phyloP scores from a whole-genome alignment of 2,113 vertebrate species.

The Sapajus apella region DNA sequence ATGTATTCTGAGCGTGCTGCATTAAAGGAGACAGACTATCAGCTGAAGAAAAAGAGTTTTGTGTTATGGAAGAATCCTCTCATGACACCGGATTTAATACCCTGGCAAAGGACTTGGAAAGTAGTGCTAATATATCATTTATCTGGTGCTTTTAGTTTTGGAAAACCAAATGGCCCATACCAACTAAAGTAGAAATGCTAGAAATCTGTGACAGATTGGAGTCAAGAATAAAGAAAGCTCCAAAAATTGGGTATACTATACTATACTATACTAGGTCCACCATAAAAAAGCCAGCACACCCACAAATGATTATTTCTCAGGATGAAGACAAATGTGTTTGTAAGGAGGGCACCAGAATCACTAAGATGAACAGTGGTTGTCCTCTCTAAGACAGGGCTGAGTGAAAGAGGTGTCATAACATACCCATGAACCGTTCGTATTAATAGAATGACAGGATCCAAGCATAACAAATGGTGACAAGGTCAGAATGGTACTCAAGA shows the following conservation, averaged over 20 bases:
- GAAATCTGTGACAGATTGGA: neutral
- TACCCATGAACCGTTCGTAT: neutral
- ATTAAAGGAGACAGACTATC: neutral
- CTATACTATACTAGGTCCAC: neutral
- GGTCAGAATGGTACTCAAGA: neutral
- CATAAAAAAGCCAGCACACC: neutral
- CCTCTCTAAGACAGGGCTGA: neutral
- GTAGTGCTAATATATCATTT: neutral
- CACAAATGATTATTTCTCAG: neutral
- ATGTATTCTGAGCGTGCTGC: neutral
- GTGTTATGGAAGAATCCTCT: neutral
- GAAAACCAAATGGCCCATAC: neutral
- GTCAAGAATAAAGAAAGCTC: neutral
- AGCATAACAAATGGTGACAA: neutral
- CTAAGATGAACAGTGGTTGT: neutral
- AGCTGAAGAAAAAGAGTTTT: neutral
- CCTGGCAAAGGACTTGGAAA: conserved; percentile 2
- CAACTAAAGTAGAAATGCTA: neutral
- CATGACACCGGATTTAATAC: neutral
- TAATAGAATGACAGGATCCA: neutral
- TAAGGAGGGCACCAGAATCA: neutral
- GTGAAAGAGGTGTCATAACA: neutral
- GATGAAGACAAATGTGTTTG: neutral
- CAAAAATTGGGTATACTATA: neutral
- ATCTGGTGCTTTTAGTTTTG: neutral